Conservation (phyloP, 2,113 vertebrate genomes). For the Telmatochromis brichardi region DNA sequence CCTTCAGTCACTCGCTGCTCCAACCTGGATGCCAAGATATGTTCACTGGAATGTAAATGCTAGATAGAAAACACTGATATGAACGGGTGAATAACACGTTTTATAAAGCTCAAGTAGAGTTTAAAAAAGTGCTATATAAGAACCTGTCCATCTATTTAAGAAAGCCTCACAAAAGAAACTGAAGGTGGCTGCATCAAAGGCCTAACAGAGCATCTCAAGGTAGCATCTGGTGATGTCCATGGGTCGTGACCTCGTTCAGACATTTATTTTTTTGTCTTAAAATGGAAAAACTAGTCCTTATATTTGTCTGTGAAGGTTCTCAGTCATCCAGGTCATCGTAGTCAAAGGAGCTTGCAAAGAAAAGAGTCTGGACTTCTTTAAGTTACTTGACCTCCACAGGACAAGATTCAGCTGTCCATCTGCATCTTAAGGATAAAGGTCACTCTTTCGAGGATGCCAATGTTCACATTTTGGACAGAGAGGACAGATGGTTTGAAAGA, state of each 20-base stretch:
- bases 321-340: too few relatives aligned
- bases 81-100: fast-evolving
- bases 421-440: too few relatives aligned
- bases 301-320: too few relatives aligned
- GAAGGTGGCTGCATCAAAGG: not conserved
- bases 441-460: too few relatives aligned
- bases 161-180: not conserved
- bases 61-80: not conserved
- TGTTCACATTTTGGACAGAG: too few relatives aligned
- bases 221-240: not conserved
- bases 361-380: too few relatives aligned
- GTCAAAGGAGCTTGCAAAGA: too few relatives aligned
- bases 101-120: not conserved
- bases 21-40: not conserved
- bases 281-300: not conserved
- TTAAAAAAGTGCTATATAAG: not conserved
- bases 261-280: not conserved
- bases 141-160: not conserved
- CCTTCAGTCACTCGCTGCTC: not conserved
- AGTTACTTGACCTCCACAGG: too few relatives aligned
- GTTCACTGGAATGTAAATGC: not conserved
- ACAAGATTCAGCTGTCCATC: too few relatives aligned
- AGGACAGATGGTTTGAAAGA: too few relatives aligned
- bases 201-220: not conserved
- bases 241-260: fast-evolving